Evolutionary conservation across 2,113 vertebrate genomes (phyloP).

Genomic region (Oryctolagus cuniculus): DNA sequence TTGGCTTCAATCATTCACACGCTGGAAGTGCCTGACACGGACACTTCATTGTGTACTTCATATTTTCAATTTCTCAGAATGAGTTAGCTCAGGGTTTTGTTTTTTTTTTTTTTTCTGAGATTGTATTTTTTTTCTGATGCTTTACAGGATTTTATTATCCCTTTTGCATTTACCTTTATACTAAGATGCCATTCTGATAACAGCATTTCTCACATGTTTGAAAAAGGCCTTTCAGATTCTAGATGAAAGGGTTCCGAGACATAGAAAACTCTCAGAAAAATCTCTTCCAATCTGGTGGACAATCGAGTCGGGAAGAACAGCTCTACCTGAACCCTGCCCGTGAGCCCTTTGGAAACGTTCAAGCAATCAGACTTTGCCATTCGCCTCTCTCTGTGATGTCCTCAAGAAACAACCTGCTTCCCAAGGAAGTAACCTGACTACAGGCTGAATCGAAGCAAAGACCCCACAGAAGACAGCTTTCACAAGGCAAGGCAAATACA

Average conservation of each 20-base stretch:
- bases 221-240: fast-evolving
- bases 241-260: background rate
- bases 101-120: background rate
- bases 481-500: background rate
- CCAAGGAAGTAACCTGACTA: background rate
- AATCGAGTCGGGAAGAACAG: background rate
- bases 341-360: fast-evolving
- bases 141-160: background rate
- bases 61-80: background rate
- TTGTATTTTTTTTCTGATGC: background rate
- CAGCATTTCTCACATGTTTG: fast-evolving
- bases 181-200: fast-evolving
- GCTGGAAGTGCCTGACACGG: fast-evolving
- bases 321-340: fast-evolving
- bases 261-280: background rate
- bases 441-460: background rate
- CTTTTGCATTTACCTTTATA: background rate
- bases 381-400: background rate
- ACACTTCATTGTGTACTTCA: fast-evolving
- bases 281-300: background rate
- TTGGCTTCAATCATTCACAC: fast-evolving
- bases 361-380: background rate
- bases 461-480: background rate
- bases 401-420: background rate
- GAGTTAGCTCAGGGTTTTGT: background rate